Evolutionary conservation across 2,888 invertebrate genomes (phyloP), one percentile per base, ranked within the genome.

Genomic region (Alentia gelatinosa): DNA sequence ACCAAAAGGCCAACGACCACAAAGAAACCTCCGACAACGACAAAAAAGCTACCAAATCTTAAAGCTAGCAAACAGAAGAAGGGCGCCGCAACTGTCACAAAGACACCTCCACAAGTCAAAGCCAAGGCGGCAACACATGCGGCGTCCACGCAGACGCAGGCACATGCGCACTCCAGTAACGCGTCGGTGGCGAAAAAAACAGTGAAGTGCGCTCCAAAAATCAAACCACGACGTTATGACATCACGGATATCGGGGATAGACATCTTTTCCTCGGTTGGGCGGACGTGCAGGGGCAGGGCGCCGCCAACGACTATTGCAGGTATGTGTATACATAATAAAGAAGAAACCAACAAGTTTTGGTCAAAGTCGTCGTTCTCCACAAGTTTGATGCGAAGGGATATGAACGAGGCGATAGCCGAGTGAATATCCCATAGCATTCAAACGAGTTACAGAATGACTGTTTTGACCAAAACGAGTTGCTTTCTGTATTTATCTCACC

Each of bases 251-350:
- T 33, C 19, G 86, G 86, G 12, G 86, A 86, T n/a, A 1, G 7
- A 4, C 26, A 1, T 30, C 47, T 91, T 19, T 94, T 93, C 89
- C 92, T 92, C 9, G 94, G 94, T 33, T 94, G 94, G 94, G 93
- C 92, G 0, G 94, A 94, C 83, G 93, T 94, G 0, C 94, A 94
- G 83, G 94, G 94, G 0, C 91, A 91, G 12, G 94, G 94, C 0
- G 92, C 93, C 33, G 93, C 93, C n/a, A 94, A 94, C 79, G 94
- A 94, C 86, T 94, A 94, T 91, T 94, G 94, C 93, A 92, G 94
- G 94, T 94, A 68, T 56, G 75, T 40, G n/a, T 15, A 74, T 26
- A 74, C 30, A 33, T 5, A 33, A 26, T 26, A 68, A 26, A 68
- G 26, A n/a, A 26, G 68, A 7, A 68, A n/a, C n/a, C n/a, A n/a